A percentile compares a stretch with the other conserved stretches of the same genome.
Evolutionary conservation across 2,888 invertebrate genomes (phyloP).

Genomic region (Drosophila putrida): DNA sequence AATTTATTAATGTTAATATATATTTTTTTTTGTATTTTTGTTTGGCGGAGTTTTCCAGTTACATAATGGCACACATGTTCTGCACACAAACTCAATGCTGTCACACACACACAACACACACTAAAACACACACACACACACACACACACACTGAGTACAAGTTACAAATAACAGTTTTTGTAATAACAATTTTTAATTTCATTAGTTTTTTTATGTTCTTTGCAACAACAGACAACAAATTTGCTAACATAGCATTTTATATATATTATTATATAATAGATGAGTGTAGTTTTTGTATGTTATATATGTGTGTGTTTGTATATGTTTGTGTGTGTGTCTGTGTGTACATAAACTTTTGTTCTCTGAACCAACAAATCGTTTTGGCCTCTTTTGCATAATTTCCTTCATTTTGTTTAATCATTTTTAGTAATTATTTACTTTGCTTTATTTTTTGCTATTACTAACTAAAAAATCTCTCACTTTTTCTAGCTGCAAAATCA

Average conservation of each 20-base stretch:
- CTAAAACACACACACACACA: constrained; percentile 25
- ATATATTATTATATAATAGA: constrained; percentile 32
- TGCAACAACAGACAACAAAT: constrained; percentile 71
- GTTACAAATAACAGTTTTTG: constrained; percentile 59
- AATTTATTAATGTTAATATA: constrained; percentile 20
- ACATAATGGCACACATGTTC: constrained; percentile 51
- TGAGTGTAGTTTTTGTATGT: constrained; percentile 34
- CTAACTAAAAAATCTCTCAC: constrained; percentile 45
- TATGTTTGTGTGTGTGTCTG: constrained; percentile 51
- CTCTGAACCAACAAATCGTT: constrained; percentile 74
- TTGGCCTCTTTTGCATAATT: constrained; percentile 52
- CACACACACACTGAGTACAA: constrained; percentile 30
- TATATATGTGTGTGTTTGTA: constrained; percentile 28
- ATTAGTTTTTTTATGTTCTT: constrained; percentile 17
- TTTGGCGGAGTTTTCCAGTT: constrained; percentile 45
- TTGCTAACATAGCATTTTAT: constrained; percentile 72
- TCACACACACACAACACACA: constrained; percentile 18
- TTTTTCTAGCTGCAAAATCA: constrained; percentile 42
- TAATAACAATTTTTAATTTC: constrained; percentile 44
- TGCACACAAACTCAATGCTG: constrained; percentile 49
- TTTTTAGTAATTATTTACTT: constrained; percentile 1
- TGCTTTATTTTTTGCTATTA: constrained; percentile 17
- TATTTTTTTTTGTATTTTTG: constrained; percentile 12
- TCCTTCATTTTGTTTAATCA: constrained; percentile 5
- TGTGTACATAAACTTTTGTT: constrained; percentile 67